phyloP scores from a whole-genome alignment of 2,113 vertebrate genomes.

The Ivindomyrus marchei region DNA sequence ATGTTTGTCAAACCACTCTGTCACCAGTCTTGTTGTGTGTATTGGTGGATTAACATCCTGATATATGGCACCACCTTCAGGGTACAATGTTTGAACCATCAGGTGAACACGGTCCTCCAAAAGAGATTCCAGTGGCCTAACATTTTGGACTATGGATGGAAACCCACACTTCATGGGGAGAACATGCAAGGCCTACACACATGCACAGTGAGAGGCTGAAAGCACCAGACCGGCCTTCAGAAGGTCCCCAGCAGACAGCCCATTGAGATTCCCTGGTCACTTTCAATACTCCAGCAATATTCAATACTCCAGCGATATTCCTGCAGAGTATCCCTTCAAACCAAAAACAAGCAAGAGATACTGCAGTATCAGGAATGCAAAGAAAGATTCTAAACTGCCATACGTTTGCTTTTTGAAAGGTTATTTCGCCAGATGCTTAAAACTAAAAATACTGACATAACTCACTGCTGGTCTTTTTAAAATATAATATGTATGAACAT shows the following conservation, averaged over 20 bases:
- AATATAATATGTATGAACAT: neutral
- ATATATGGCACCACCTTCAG: neutral
- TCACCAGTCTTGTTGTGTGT: no score
- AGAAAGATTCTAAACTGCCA: neutral
- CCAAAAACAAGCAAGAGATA: neutral
- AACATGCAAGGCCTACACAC: neutral
- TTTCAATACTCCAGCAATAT: neutral
- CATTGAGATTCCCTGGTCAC: neutral
- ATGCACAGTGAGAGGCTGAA: neutral
- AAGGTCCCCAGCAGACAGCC: neutral
- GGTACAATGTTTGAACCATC: neutral
- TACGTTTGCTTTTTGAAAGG: neutral
- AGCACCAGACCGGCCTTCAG: neutral
- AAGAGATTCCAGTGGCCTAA: neutral
- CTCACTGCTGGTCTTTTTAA: neutral
- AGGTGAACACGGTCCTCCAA: no score
- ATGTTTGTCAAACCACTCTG: no score
- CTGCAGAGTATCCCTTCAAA: neutral
- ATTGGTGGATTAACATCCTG: no score
- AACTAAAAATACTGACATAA: neutral
- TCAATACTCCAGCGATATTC: neutral
- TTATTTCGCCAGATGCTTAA: neutral
- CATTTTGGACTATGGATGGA: neutral
- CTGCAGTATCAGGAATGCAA: neutral
- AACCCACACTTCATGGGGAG: neutral